These are phyloP conservation scores for Tachysurus vachellii DNA, from an alignment of 2,113 vertebrate species.

Conservation along the genomic window DNA sequence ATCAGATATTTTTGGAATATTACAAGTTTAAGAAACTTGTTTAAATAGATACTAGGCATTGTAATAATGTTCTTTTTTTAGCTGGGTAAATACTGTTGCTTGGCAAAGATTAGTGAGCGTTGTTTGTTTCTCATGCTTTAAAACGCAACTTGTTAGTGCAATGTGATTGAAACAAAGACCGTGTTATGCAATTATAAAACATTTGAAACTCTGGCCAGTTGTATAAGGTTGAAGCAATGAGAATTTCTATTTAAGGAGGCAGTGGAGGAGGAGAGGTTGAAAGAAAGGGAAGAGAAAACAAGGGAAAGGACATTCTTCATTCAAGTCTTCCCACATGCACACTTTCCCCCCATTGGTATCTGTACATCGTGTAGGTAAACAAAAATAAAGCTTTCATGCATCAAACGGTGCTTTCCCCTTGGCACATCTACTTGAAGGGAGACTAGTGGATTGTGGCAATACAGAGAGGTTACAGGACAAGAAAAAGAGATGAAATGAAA, in stretches of 20 bases:
- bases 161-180: not conserved
- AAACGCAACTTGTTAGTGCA: conserved; percentile 15
- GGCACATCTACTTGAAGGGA: conserved; percentile 6
- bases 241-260: conserved; percentile 12
- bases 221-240: conserved; percentile 6
- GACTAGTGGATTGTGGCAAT: not conserved
- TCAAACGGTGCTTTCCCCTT: not conserved
- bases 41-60: not conserved
- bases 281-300: not conserved
- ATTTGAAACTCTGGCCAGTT: not conserved
- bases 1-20: not conserved
- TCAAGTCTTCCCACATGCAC: conserved; percentile 25
- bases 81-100: not conserved
- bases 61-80: conserved; percentile 2
- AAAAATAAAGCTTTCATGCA: conserved; percentile 32
- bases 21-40: not conserved
- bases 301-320: not conserved
- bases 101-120: not conserved
- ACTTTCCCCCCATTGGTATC: conserved; percentile 12
- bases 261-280: not conserved
- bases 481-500: not conserved
- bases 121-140: conserved; percentile 7
- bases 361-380: conserved; percentile 10
- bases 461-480: not conserved
- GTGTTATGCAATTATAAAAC: not conserved